A percentile compares a stretch with the other conserved stretches of the same genome.
These are phyloP conservation scores for Notospermus geniculatus DNA, from an alignment of 1,140 invertebrate species.

Conservation along the genomic window DNA sequence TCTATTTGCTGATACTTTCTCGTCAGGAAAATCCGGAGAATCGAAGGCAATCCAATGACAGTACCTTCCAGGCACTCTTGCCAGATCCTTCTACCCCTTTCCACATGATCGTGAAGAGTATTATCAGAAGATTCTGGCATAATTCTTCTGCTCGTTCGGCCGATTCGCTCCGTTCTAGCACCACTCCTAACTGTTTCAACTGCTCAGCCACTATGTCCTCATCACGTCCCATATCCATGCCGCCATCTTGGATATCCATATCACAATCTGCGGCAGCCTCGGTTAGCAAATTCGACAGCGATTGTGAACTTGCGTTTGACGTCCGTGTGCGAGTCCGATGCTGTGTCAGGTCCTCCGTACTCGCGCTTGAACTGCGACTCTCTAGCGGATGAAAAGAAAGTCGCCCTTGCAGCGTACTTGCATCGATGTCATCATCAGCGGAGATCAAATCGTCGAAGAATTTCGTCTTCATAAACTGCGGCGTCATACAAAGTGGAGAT, in stretches of 20 bases:
- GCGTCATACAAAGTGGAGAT: constrained; percentile 20
- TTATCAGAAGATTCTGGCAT: constrained; percentile 62
- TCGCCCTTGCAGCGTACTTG: neutral
- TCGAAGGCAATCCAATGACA: too few species aligned
- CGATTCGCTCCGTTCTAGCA: constrained; percentile 19
- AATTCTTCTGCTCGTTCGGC: constrained; percentile 54
- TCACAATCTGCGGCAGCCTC: too few species aligned
- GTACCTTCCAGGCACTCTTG: constrained; percentile 63
- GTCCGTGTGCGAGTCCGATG: too few species aligned
- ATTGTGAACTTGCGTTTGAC: neutral
- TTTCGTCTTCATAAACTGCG: constrained; percentile 27
- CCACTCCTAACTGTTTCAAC: constrained; percentile 5
- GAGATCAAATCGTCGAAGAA: constrained; percentile 27
- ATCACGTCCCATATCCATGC: neutral
- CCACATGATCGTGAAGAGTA: constrained; percentile 65
- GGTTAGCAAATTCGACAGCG: neutral
- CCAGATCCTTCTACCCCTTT: constrained; percentile 63
- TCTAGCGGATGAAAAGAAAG: constrained; percentile 14
- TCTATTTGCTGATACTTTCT: too few species aligned
- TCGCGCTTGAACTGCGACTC: constrained; percentile 48
- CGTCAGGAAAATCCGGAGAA: too few species aligned
- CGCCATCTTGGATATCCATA: neutral
- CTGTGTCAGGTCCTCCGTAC: constrained; percentile 44
- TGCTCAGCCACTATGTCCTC: neutral
- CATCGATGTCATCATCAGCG: neutral